Conservation (phyloP, 2,888 invertebrate genomes). For the Hartigia nigra region DNA sequence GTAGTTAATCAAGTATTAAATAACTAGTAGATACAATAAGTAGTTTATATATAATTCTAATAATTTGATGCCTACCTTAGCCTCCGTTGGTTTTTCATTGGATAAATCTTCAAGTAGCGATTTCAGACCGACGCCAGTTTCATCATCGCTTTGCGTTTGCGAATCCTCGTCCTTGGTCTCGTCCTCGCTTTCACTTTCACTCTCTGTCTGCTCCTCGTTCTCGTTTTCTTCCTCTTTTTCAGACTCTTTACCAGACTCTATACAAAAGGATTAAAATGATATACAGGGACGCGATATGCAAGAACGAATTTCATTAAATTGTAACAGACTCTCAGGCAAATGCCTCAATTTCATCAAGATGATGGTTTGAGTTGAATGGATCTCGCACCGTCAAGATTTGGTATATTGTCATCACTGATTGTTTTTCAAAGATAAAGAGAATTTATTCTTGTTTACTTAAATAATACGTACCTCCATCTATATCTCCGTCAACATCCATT, state of each 20-base stretch:
- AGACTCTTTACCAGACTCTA: conserved; percentile 54
- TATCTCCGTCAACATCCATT: conserved; percentile 64
- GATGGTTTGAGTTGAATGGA: conserved; percentile 52
- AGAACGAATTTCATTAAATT: conserved; percentile 14
- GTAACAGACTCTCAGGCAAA: conserved; percentile 55
- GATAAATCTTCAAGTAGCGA: conserved; percentile 69
- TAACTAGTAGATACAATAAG: background rate
- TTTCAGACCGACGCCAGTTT: conserved; percentile 70
- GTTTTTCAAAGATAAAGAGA: conserved; percentile 26
- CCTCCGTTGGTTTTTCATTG: conserved; percentile 53
- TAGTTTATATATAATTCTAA: background rate
- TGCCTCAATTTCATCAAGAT: conserved; percentile 58
- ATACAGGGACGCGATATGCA: background rate
- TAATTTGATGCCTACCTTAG: conserved; percentile 17
- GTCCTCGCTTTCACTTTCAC: conserved; percentile 59
- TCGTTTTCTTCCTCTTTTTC: conserved; percentile 57
- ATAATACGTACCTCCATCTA: conserved; percentile 60
- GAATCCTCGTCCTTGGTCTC: conserved; percentile 52
- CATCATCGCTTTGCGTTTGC: conserved; percentile 61
- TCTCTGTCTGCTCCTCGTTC: conserved; percentile 50
- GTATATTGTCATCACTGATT: conserved; percentile 55
- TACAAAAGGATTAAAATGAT: background rate
- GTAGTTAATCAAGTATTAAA: background rate
- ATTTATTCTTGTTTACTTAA: conserved; percentile 31
- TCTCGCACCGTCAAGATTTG: conserved; percentile 52